Percentiles rank a stretch among this genome's conserved stretches.
These are phyloP conservation scores for Tragulus kanchil DNA, from an alignment of 2,113 vertebrate genomes.

Conservation along the genomic window DNA sequence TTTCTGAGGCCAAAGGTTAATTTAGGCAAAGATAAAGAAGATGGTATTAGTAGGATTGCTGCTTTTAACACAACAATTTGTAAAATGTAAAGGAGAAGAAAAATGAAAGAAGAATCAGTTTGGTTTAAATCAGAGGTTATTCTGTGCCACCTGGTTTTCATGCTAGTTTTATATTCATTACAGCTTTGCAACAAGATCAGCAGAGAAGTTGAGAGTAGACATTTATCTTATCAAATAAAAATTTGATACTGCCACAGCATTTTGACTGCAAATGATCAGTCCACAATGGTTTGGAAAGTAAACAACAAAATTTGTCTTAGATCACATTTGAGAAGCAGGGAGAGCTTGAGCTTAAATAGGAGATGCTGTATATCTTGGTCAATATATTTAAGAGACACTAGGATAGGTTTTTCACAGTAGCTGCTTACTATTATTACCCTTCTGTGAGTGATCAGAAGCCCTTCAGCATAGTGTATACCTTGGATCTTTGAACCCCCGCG, in stretches of 20 bases:
- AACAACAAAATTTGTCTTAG: slow-evolving; percentile 14
- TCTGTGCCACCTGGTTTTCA: neutral
- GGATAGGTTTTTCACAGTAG: neutral
- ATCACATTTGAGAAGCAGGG: neutral
- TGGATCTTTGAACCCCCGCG: neutral
- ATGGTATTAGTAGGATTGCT: neutral
- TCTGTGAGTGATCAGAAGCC: neutral
- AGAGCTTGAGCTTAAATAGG: neutral
- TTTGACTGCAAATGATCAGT: neutral
- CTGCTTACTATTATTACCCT: neutral
- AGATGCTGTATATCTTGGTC: neutral
- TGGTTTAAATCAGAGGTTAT: neutral
- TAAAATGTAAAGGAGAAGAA: neutral
- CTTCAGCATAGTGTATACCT: neutral
- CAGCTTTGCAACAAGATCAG: neutral
- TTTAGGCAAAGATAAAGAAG: neutral
- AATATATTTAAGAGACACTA: neutral
- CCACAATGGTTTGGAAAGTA: neutral
- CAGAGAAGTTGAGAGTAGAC: neutral
- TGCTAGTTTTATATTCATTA: neutral
- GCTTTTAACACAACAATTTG: neutral
- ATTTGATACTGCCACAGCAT: neutral
- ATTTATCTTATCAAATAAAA: neutral
- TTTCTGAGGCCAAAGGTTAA: neutral
- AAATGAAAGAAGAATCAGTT: neutral